A percentile compares a stretch with the other conserved stretches of the same genome.
Conservation (phyloP, 2,113 vertebrate species). For the Lasiurus borealis region DNA sequence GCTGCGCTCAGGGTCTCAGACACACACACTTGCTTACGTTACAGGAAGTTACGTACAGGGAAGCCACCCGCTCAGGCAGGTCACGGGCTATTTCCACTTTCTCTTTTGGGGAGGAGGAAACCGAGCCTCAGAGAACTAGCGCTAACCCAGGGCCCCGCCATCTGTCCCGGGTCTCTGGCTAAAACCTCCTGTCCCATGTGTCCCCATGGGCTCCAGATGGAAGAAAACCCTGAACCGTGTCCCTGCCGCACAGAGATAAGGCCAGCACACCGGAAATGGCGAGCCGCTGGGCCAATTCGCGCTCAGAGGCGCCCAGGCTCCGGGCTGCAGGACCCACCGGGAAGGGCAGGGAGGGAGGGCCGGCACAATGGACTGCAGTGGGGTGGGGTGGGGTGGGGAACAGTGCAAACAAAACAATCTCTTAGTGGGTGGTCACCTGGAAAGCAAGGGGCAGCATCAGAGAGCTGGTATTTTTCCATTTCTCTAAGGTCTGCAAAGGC, state of each 20-base stretch:
- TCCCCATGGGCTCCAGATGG: neutral
- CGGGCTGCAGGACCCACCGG: accelerated
- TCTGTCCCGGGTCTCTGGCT: neutral
- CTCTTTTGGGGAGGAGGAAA: neutral
- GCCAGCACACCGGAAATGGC: neutral
- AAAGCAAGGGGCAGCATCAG: neutral
- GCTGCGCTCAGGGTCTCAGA: neutral
- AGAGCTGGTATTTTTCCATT: neutral
- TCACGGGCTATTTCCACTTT: neutral
- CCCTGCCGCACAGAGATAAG: slow-evolving; percentile 28
- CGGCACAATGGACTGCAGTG: neutral
- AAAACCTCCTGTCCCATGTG: neutral
- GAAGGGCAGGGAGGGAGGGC: neutral
- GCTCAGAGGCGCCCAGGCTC: neutral
- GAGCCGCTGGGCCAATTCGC: neutral
- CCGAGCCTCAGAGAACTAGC: neutral
- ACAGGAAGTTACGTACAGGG: neutral
- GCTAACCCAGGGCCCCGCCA: neutral
- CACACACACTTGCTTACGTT: neutral
- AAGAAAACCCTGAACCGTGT: slow-evolving; percentile 14
- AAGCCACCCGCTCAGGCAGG: neutral
- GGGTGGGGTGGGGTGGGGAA: neutral
- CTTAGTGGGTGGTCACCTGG: neutral
- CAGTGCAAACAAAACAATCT: neutral
- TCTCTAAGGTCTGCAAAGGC: neutral